A percentile compares a stretch with the other conserved stretches of the same genome.
phyloP scores from a whole-genome alignment of 2,888 invertebrate species.

The Megalurothrips usitatus region DNA sequence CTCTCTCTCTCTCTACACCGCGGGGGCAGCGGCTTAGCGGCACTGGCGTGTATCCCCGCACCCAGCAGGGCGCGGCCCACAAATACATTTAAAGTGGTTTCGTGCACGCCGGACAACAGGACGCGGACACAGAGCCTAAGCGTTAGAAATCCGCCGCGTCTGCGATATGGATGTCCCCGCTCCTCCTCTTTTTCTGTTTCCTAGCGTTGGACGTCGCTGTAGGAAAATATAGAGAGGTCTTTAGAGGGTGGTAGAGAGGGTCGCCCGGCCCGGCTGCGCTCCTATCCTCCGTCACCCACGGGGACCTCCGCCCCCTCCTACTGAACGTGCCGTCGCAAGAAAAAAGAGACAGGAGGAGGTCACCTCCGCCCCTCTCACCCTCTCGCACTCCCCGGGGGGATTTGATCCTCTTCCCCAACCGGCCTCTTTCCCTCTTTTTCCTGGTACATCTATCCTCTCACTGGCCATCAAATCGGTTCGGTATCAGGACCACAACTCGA shows the following conservation, averaged over 20 bases:
- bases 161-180: too few relatives aligned
- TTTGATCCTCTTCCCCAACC: not conserved
- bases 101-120: too few relatives aligned
- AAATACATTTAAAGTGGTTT: too few relatives aligned
- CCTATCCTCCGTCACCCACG: not conserved
- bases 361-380: too few relatives aligned
- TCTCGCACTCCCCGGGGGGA: not conserved
- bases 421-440: not conserved
- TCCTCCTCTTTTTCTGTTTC: too few relatives aligned
- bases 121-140: too few relatives aligned
- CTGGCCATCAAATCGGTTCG: not conserved
- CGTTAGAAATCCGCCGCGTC: too few relatives aligned
- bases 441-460: not conserved
- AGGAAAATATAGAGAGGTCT: too few relatives aligned
- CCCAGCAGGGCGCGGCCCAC: not conserved
- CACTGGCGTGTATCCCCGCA: too few relatives aligned
- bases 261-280: not conserved
- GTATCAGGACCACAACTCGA: not conserved
- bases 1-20: too few relatives aligned
- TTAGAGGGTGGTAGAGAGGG: not conserved
- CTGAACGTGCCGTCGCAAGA: not conserved
- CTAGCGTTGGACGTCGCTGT: too few relatives aligned
- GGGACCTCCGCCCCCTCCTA: not conserved
- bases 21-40: too few relatives aligned
- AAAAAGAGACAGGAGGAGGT: not conserved